A percentile compares a stretch with the other conserved stretches of the same genome.
These are phyloP conservation scores for Ciconia nigra DNA, from an alignment of 2,797 vertebrate genomes.

Conservation along the genomic window DNA sequence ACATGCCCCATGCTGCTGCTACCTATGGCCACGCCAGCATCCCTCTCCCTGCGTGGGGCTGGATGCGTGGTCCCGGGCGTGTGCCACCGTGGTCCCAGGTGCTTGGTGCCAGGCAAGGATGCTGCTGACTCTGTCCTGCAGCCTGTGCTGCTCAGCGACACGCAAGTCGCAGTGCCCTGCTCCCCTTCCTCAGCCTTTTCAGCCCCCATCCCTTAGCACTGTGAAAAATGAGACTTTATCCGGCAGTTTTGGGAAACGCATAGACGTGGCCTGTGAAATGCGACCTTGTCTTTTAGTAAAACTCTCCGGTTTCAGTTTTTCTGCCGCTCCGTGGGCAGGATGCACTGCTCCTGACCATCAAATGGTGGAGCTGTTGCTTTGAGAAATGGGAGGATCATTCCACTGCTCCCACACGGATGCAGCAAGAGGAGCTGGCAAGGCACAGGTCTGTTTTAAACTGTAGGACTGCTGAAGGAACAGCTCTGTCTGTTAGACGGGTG, in stretches of 20 bases:
- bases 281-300: background rate
- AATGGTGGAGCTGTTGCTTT: constrained; percentile 71
- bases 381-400: background rate
- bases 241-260: accelerated
- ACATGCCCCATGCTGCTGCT: accelerated
- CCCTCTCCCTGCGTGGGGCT: background rate
- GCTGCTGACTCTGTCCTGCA: background rate
- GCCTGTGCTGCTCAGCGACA: accelerated
- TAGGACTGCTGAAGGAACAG: background rate
- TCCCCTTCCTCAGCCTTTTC: background rate
- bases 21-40: accelerated
- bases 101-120: background rate
- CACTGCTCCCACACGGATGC: background rate
- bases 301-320: accelerated
- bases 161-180: accelerated
- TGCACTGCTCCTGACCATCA: constrained; percentile 46
- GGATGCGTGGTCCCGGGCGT: background rate
- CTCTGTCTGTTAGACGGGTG: background rate
- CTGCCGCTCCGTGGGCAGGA: background rate
- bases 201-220: background rate
- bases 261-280: accelerated
- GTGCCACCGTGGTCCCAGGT: accelerated
- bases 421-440: background rate
- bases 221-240: background rate
- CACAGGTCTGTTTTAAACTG: background rate